Conservation (phyloP, 2,888 invertebrate genomes). For the Acleris literana region DNA sequence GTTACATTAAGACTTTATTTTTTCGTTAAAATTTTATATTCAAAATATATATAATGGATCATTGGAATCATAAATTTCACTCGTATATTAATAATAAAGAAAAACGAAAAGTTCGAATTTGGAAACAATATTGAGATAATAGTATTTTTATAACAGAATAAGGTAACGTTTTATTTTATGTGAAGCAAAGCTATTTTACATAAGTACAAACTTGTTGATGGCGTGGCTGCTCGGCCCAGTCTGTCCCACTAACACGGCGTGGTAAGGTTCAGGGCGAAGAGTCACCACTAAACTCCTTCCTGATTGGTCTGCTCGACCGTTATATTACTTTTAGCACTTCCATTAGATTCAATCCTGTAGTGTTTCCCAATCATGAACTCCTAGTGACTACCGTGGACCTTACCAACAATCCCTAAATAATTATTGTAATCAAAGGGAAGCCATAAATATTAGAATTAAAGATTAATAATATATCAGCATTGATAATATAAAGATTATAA, state of each 20-base stretch:
- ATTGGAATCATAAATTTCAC: slow-evolving; percentile 29
- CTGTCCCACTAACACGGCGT: slow-evolving; percentile 62
- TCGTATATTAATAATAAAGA: slow-evolving; percentile 29
- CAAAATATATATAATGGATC: slow-evolving; percentile 38
- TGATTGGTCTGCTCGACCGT: slow-evolving; percentile 8
- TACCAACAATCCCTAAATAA: slow-evolving; percentile 28
- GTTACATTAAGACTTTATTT: slow-evolving; percentile 50
- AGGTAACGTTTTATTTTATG: slow-evolving; percentile 61
- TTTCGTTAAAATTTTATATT: slow-evolving; percentile 47
- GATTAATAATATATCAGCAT: slow-evolving; percentile 82
- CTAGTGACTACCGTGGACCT: slow-evolving; percentile 21
- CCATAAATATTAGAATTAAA: slow-evolving; percentile 79
- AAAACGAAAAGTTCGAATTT: slow-evolving; percentile 67
- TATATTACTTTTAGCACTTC: not conserved
- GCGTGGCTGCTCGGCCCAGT: slow-evolving; percentile 66
- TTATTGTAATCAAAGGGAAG: slow-evolving; percentile 65
- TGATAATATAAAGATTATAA: slow-evolving; percentile 82
- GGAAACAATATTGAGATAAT: slow-evolving; percentile 66
- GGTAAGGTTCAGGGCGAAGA: slow-evolving; percentile 17
- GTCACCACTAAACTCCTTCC: not conserved
- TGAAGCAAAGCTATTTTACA: slow-evolving; percentile 61
- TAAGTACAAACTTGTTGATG: slow-evolving; percentile 77
- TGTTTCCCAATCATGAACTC: not conserved
- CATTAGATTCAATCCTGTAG: not conserved
- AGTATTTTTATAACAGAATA: slow-evolving; percentile 78